Percentiles rank a stretch among this genome's conserved stretches.
phyloP scores from a whole-genome alignment of 2,797 vertebrate genomes.

The Tapirus indicus region DNA sequence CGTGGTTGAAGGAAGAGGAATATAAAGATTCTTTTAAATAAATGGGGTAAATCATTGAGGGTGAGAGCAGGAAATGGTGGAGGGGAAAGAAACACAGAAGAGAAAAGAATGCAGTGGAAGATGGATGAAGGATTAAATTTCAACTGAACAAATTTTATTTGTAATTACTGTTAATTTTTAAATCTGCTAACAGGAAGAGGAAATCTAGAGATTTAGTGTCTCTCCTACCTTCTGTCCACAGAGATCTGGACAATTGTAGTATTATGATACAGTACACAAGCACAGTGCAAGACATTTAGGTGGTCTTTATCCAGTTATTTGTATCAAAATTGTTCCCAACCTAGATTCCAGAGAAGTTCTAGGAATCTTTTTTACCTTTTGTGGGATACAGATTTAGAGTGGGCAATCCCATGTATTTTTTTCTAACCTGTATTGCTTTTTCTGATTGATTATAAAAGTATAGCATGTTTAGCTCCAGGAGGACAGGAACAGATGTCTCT shows the following conservation, averaged over 20 bases:
- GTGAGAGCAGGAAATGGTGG: background rate
- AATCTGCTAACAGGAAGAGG: constrained; percentile 28
- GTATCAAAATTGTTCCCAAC: background rate
- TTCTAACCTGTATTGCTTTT: constrained; percentile 46
- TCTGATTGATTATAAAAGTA: background rate
- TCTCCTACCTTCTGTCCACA: background rate
- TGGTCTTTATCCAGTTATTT: constrained; percentile 14
- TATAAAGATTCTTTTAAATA: constrained; percentile 25
- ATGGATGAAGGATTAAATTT: constrained; percentile 43
- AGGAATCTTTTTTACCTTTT: constrained; percentile 7
- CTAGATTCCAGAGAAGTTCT: constrained; percentile 27
- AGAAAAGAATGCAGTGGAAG: constrained; percentile 13
- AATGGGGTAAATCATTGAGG: constrained; percentile 1
- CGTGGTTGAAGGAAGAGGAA: background rate
- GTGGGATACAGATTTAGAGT: constrained; percentile 12
- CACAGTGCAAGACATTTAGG: background rate
- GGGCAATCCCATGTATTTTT: background rate
- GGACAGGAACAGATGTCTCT: background rate
- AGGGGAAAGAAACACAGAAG: constrained; percentile 5
- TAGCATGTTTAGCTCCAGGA: constrained; percentile 26
- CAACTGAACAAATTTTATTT: constrained; percentile 51
- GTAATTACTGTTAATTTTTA: constrained; percentile 51
- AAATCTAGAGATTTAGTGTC: constrained; percentile 4
- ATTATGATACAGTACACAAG: background rate
- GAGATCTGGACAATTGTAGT: background rate